phyloP scores from a whole-genome alignment of 2,888 invertebrate genomes.

The Ormyrus rosae region DNA sequence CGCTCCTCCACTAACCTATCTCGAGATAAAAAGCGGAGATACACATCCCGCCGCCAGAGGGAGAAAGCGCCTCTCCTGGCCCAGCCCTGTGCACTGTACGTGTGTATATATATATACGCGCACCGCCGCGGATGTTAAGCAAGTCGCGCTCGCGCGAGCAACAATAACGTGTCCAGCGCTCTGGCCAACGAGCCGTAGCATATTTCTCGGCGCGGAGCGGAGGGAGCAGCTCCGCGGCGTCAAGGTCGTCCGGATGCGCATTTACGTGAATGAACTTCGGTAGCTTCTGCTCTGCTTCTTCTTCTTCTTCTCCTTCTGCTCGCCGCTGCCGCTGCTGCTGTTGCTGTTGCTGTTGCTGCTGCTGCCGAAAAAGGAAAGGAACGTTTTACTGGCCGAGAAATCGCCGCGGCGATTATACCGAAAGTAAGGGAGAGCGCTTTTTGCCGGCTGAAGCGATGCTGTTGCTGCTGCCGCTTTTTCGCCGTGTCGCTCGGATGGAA shows the following conservation, averaged over 20 bases:
- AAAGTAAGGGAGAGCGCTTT: conserved; percentile 18
- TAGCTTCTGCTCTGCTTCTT: conserved; percentile 52
- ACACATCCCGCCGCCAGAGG: too few species aligned
- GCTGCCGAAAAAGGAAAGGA: conserved; percentile 49
- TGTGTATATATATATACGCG: too few species aligned
- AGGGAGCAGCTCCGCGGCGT: background rate
- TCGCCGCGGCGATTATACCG: conserved; percentile 35
- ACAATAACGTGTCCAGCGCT: conserved; percentile 10
- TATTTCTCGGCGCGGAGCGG: conserved; percentile 8
- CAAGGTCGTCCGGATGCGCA: conserved; percentile 41
- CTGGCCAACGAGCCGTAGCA: conserved; percentile 5
- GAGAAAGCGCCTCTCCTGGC: too few species aligned
- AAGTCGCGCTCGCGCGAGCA: background rate
- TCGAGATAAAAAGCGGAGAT: too few species aligned
- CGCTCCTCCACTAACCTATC: too few species aligned
- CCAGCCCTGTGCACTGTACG: too few species aligned
- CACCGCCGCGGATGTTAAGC: too few species aligned
- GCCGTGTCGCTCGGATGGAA: background rate
- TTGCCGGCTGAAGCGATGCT: background rate
- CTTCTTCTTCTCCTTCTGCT: conserved; percentile 46
- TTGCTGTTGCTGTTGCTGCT: conserved; percentile 51
- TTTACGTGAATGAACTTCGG: conserved; percentile 46
- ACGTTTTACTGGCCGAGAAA: conserved; percentile 46
- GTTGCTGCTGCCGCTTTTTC: conserved; percentile 2
- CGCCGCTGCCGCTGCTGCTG: conserved; percentile 11